These are phyloP conservation scores for Trichonephila clavipes DNA, from an alignment of 1,140 invertebrate genomes.

Conservation along the genomic window DNA sequence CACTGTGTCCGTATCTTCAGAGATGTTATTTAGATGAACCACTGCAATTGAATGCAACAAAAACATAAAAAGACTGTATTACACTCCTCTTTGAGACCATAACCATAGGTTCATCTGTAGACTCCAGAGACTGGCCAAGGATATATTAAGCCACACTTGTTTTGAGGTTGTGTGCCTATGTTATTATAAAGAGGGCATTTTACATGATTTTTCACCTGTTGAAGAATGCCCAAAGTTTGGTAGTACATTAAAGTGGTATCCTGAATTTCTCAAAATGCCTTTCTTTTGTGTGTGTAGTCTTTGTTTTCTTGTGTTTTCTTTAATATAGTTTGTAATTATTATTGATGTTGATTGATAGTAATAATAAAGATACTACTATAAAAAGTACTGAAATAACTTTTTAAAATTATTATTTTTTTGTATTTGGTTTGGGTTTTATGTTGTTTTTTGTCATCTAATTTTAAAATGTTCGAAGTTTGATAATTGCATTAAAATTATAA, in stretches of 20 bases:
- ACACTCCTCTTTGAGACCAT: constrained; percentile 37
- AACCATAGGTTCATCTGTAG: constrained; percentile 51
- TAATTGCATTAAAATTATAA: background rate
- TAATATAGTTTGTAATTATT: constrained; percentile 49
- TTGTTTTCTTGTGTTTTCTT: constrained; percentile 32
- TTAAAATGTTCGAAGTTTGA: background rate
- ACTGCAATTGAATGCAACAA: constrained; percentile 5
- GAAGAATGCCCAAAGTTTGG: constrained; percentile 65
- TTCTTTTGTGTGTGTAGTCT: constrained; percentile 19
- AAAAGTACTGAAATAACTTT: background rate
- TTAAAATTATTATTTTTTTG: background rate
- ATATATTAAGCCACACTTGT: background rate
- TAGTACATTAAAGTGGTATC: constrained; percentile 55
- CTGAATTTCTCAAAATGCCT: constrained; percentile 19
- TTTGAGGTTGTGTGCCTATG: constrained; percentile 67
- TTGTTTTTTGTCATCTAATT: background rate
- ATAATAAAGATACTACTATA: background rate
- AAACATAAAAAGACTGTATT: constrained; percentile 25
- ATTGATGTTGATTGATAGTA: constrained; percentile 28
- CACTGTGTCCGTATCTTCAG: constrained; percentile 37
- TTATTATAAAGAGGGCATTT: constrained; percentile 52
- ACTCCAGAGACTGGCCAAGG: constrained; percentile 45
- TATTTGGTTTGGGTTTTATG: constrained; percentile 11
- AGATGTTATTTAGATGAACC: constrained; percentile 39
- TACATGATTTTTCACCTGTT: constrained; percentile 53